These are phyloP conservation scores for Leptinotarsa defecta DNA, from an alignment of 1,140 invertebrate species.

Conservation along the genomic window DNA sequence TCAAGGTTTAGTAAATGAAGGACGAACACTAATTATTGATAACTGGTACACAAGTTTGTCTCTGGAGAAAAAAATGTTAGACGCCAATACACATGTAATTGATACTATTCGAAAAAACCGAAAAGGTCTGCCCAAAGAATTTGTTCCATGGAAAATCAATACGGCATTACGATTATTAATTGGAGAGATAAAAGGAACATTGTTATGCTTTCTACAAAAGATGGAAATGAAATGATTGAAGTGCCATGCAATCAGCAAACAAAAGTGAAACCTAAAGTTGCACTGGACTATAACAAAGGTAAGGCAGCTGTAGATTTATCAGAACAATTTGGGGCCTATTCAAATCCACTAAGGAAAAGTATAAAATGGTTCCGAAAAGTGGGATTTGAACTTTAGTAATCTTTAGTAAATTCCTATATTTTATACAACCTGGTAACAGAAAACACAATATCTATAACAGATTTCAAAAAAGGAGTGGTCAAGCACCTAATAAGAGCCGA, in stretches of 20 bases:
- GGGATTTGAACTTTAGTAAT: no score
- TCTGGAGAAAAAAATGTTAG: background rate
- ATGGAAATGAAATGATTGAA: background rate
- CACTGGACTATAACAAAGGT: background rate
- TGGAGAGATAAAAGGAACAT: background rate
- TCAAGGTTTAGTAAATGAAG: no score
- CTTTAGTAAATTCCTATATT: no score
- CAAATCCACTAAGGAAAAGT: background rate
- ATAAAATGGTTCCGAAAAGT: background rate
- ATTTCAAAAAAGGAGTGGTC: no score
- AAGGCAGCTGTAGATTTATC: slow-evolving; percentile 19
- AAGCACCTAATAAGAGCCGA: no score
- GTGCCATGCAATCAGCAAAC: background rate
- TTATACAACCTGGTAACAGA: no score
- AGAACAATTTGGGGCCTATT: background rate
- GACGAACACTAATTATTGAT: no score
- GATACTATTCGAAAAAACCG: background rate
- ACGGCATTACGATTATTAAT: background rate
- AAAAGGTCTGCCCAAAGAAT: background rate
- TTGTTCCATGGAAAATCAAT: background rate
- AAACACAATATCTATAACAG: no score
- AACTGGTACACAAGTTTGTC: background rate
- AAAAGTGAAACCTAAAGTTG: background rate
- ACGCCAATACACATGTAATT: slow-evolving; percentile 16
- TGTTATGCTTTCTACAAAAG: background rate